These are phyloP conservation scores for Sebastes baramenuke DNA, from an alignment of 2,797 vertebrate genomes.

Conservation along the genomic window DNA sequence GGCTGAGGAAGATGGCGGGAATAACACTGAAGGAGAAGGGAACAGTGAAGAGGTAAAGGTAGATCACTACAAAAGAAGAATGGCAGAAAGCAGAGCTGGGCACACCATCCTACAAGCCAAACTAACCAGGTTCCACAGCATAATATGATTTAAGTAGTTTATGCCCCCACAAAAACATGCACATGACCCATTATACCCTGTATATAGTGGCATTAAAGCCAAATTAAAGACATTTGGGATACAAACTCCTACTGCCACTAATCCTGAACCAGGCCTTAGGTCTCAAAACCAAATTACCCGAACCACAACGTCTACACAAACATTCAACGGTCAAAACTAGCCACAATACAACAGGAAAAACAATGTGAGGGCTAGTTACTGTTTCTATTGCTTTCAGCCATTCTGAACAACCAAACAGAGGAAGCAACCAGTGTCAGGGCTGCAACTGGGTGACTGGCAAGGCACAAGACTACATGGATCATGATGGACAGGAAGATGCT, in stretches of 20 bases:
- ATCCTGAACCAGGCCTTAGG: background rate
- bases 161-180: background rate
- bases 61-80: background rate
- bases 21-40: background rate
- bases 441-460: background rate
- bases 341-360: background rate
- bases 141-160: background rate
- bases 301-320: background rate
- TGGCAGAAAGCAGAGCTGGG: background rate
- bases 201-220: background rate
- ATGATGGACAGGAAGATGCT: conserved; percentile 7
- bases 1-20: background rate
- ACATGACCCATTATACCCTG: background rate
- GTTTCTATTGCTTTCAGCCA: background rate
- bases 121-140: background rate
- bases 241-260: background rate
- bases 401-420: background rate
- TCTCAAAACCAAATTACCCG: background rate
- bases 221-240: background rate
- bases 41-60: background rate
- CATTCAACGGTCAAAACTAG: background rate
- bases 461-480: background rate
- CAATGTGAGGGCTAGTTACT: background rate
- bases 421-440: background rate
- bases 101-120: background rate